Evolutionary conservation across 2,888 invertebrate genomes (phyloP).

Genomic region (Linhomoeus sp.): DNA sequence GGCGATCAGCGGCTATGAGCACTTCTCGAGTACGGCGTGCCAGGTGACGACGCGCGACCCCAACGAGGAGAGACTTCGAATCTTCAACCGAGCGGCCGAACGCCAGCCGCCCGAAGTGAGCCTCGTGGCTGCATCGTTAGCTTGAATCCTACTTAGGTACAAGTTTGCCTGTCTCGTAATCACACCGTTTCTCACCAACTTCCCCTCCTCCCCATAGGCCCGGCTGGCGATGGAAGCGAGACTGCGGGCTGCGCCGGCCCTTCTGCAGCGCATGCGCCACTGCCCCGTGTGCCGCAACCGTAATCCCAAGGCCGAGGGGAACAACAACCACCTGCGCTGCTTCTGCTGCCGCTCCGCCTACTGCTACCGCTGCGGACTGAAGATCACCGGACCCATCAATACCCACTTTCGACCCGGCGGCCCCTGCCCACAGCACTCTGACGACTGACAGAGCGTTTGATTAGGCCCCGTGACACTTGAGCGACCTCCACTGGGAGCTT

Average conservation of each 20-base stretch:
- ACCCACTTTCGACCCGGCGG: background rate
- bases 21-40: conserved; percentile 1
- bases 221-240: too few relatives aligned
- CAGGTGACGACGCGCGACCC: background rate
- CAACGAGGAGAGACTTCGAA: too few relatives aligned
- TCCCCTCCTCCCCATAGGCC: too few relatives aligned
- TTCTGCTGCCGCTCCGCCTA: conserved; percentile 1
- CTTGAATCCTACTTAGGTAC: too few relatives aligned
- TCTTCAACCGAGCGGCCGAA: too few relatives aligned
- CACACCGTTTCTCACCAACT: too few relatives aligned
- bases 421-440: background rate
- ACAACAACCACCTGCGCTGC: conserved; percentile 4
- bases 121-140: too few relatives aligned
- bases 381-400: background rate
- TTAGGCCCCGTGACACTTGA: too few relatives aligned
- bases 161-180: too few relatives aligned
- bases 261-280: background rate
- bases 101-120: too few relatives aligned
- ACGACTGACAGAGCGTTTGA: too few relatives aligned
- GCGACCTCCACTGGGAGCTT: too few relatives aligned
- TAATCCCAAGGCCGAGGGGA: background rate
- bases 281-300: background rate
- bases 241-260: background rate
- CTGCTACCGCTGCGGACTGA: background rate
- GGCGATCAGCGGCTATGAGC: conserved; percentile 7